Evolutionary conservation across 2,888 invertebrate genomes (phyloP), one percentile per base, ranked within the genome.

Genomic region (Leucoptera coffeella): DNA sequence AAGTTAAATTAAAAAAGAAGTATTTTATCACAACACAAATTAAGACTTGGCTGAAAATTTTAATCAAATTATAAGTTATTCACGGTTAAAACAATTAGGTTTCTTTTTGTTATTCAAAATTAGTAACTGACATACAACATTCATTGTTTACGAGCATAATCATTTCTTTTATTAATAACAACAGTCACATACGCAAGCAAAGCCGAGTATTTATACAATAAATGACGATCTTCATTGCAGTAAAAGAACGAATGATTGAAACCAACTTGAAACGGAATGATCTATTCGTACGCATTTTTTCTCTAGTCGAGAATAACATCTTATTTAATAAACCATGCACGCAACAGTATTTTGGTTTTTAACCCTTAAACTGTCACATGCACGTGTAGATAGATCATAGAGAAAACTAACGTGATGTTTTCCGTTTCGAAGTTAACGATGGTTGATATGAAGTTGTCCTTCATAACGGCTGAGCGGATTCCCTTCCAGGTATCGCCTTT

Each of bases 341-440:
- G 8, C 17, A 17, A 17, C 8, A 17, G 5, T 5, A 8, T 17
- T 5, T 5, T 17, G 17, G 17, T 8, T 7, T 17, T 17, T 5
- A 7, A 17, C 8, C 8, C 17, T 7, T 17, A 17, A 17, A 17
- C 17, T n/a, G n/a, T n/a, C n/a, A n/a, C n/a, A n/a, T n/a, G n/a
- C n/a, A n/a, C n/a, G n/a, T n/a, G n/a, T n/a, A 17, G 17, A 17
- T 17, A 17, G 9, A 17, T 9, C 6, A 7, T 40, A 39, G 35
- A 33, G 33, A 37, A 42, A 22, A 80, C 84, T 79, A 92, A 93
- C 87, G 85, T 85, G 71, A 95, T 82, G 53, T 83, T 81, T 52
- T 91, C 89, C 38, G 92, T 92, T 73, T 85, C 85, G 80, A 92
- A 93, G 78, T 90, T 90, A 69, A 93, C 86, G 61, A 93, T 91